Evolutionary conservation across 35 echinoderm and acorn worm genomes (phyloP).

Genomic region (Acanthaster planci): DNA sequence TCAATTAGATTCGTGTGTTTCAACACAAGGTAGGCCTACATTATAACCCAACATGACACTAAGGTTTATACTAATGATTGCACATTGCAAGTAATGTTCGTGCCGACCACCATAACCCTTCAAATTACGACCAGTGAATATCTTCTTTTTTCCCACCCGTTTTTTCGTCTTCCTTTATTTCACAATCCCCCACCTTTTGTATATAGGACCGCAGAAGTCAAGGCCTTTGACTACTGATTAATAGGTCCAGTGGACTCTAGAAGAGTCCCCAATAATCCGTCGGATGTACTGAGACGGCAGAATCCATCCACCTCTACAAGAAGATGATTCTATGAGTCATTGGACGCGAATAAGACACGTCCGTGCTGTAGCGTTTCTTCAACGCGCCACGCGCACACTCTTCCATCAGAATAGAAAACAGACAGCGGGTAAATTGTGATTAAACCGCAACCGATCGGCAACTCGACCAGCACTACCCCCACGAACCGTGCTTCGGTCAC

Average conservation of each 20-base stretch:
- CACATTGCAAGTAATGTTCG: not conserved
- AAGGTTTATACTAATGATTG: not conserved
- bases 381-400: no score
- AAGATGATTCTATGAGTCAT: not conserved
- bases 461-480: no score
- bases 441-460: not conserved
- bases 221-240: constrained; percentile 2
- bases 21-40: not conserved
- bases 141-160: not conserved
- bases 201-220: not conserved
- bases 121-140: not conserved
- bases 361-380: not conserved
- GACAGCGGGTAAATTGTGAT: constrained; percentile 3
- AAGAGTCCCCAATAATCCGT: not conserved
- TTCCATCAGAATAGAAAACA: not conserved
- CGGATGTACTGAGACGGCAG: not conserved
- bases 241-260: not conserved
- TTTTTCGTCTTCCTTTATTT: not conserved
- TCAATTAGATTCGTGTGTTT: constrained; percentile 6
- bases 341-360: constrained; percentile 5
- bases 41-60: not conserved
- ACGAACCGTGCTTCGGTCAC: no score
- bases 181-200: no score
- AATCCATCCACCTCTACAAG: not conserved
- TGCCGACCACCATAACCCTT: not conserved